phyloP scores from a whole-genome alignment of 2,797 vertebrate species.

The Sciurus carolinensis region DNA sequence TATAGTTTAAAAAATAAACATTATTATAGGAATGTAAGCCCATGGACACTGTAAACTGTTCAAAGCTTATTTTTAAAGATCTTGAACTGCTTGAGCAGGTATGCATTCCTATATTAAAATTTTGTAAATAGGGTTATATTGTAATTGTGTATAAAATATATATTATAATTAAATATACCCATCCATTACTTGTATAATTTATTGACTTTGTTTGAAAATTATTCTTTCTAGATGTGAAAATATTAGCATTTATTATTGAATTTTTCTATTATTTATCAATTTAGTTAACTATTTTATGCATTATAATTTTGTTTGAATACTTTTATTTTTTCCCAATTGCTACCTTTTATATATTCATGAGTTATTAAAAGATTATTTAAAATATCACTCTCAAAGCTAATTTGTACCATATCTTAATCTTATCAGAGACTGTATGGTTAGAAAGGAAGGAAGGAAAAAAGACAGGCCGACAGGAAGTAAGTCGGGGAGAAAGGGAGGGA shows the following conservation, averaged over 20 bases:
- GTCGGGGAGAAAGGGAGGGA: background rate
- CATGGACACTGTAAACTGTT: background rate
- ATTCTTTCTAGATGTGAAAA: background rate
- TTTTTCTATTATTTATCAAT: conserved; percentile 48
- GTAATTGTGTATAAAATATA: background rate
- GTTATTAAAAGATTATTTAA: conserved; percentile 22
- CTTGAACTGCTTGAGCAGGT: background rate
- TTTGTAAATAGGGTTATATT: background rate
- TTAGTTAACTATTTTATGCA: background rate
- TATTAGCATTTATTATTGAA: background rate
- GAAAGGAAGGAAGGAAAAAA: background rate
- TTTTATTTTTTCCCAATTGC: background rate
- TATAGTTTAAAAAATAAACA: background rate
- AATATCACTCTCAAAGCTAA: background rate
- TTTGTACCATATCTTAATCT: background rate
- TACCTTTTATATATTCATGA: background rate
- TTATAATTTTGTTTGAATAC: conserved; percentile 43
- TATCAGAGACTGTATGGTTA: background rate
- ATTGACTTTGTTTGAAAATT: background rate
- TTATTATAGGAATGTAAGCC: background rate
- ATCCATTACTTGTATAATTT: background rate
- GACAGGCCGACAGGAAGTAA: too few species aligned
- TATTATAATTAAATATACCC: background rate
- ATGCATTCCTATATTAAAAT: background rate
- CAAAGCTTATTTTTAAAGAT: background rate